Evolutionary conservation across 2,797 vertebrate species (phyloP), one percentile per base, ranked within the genome.

Genomic region (Geotrypetes seraphini): DNA sequence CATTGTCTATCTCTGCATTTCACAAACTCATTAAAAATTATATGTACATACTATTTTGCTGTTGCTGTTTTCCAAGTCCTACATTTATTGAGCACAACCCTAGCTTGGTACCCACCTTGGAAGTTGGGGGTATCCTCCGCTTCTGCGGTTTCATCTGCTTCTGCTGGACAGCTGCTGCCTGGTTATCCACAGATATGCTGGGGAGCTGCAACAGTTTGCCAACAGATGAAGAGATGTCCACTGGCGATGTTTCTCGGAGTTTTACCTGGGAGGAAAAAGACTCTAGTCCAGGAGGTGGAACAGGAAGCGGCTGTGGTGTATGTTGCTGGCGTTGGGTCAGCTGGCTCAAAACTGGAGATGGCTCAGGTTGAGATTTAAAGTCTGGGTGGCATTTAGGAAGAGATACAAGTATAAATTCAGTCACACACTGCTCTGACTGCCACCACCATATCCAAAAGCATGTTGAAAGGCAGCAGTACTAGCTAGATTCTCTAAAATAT

Each of bases 301-400:
- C 42, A 14, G 69, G 17, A 10, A 66, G 40, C 15, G 57, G n/a
- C 8, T 67, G 68, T 8, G 50, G 44, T 37, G 85, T 76, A 7
- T 64, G 74, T 2, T 74, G 78, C 55, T 92, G 91, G 54, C 87
- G 75, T 53, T 95, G 94, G 24, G 83, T 86, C 53, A 96, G 59
- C 41, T 96, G 92, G 75, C 92, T 96, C 65, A 97, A 74, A 63
- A 95, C 87, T 22, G 92, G 88, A 17, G 92, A 97, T n/a, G 92
- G 94, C 50, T 97, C 91, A 25, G 94, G 91, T 58, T 97, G 93
- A 57, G 90, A 83, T 46, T 90, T 87, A 66, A 97, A 95, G 68
- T 94, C 91, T 81, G 78, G 27, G 10, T 45, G 31, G 28, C 2
- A 2, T 21, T 7, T 28, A 21, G 12, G 19, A 50, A 33, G 3